These are phyloP conservation scores for Argyrosomus japonicus DNA, from an alignment of 2,113 vertebrate species.

Conservation along the genomic window DNA sequence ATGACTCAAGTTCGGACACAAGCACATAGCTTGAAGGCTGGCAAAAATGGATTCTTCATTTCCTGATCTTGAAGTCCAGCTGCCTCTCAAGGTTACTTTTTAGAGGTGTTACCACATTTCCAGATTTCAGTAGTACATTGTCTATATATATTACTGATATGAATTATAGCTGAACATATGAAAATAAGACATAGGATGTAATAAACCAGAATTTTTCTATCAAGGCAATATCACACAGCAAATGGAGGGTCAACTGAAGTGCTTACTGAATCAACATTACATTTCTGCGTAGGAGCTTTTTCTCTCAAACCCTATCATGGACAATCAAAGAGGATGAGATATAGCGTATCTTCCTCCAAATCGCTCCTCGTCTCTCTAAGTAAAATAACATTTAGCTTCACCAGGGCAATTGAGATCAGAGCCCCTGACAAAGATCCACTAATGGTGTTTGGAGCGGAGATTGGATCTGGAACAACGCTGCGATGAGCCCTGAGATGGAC, in stretches of 20 bases:
- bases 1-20: no score
- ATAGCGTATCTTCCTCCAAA: slow-evolving; percentile 27
- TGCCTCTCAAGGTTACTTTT: no score
- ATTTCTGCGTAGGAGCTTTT: slow-evolving; percentile 12
- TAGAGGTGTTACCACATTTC: background rate
- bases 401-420: slow-evolving; percentile 61
- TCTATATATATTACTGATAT: background rate
- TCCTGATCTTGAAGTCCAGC: no score
- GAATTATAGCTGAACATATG: background rate
- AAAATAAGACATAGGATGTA: background rate
- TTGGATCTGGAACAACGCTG: slow-evolving; percentile 60
- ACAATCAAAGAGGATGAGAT: slow-evolving; percentile 25
- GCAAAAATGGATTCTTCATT: no score
- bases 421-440: slow-evolving; percentile 65
- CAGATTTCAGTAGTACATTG: background rate
- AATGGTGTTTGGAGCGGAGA: slow-evolving; percentile 66
- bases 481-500: slow-evolving; percentile 67
- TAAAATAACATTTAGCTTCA: slow-evolving; percentile 56
- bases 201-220: background rate
- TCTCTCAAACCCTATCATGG: background rate
- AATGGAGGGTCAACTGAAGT: slow-evolving; percentile 15
- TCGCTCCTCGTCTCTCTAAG: slow-evolving; percentile 23
- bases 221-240: background rate
- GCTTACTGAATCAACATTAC: background rate
- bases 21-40: no score